Evolutionary conservation across 2,797 vertebrate species (phyloP), one percentile per base, ranked within the genome.

Genomic region (Sternarchorhynchus goeldii): DNA sequence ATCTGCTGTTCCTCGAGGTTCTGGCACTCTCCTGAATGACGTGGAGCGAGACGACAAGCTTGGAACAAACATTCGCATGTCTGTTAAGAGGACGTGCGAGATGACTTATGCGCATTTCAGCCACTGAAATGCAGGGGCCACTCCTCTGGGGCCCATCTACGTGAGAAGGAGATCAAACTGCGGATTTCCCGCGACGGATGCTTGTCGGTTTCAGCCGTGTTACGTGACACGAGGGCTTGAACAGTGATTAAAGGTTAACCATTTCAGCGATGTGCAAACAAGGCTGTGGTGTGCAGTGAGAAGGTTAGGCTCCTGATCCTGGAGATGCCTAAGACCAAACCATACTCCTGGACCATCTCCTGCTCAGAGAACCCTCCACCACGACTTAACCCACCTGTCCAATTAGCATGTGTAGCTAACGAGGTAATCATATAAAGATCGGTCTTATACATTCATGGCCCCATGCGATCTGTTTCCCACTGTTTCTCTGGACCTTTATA

Each of bases 401-500:
- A 20, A 6, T 53, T 25, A 29, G 34, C 34, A 53, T 53, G 4
- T 6, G 21, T 39, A 67, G 21, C 4, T 4, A 2, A 25, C 25
- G 25, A 25, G 21, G 4, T 10, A 18, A 21, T 1, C 20, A 16
- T 53, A 16, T 50, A 50, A 68, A 68, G 41, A 68, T 68, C 39
- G 53, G 50, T 53, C 21, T 14, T 55, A 39, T 36, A 41, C 45
- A 58, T 31, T 6, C 57, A 16, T 50, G 63, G 36, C 6, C 34
- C 6, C 45, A 12, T 73, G 53, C 2, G 45, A 57, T 72, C 64
- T 55, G 5, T 14, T 60, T 17, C 60, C 20, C 5, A 50, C 45
- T 34, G 10, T n/a, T 16, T 57, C 58, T 36, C 34, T 64, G 58
- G 69, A 77, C 68, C 63, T 72, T 65, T 29, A 68, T 69, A 79